phyloP scores from a whole-genome alignment of 2,113 vertebrate species.

The Cephalopterus ornatus region DNA sequence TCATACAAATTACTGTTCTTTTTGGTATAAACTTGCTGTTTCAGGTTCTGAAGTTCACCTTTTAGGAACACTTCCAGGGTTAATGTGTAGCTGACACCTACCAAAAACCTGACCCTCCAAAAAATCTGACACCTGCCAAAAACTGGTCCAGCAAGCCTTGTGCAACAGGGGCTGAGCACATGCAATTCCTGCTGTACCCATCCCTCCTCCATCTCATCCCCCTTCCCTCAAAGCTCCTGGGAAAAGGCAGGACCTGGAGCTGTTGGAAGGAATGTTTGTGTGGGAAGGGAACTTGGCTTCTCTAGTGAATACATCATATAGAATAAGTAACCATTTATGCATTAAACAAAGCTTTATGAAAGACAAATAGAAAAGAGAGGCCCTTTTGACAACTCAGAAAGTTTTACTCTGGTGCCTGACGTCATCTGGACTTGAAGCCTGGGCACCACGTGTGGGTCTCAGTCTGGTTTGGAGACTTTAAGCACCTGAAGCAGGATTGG shows the following conservation, averaged over 20 bases:
- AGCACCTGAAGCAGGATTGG: not conserved
- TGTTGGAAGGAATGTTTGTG: not conserved
- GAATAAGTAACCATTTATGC: not conserved
- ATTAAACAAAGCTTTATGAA: not conserved
- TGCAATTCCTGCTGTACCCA: not conserved
- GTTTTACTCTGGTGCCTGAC: not conserved
- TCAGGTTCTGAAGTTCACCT: not conserved
- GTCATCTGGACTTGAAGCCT: not conserved
- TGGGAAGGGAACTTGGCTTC: conserved; percentile 8
- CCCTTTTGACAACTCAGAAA: fast-evolving
- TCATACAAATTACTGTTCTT: not conserved
- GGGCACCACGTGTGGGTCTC: not conserved
- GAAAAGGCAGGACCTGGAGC: conserved; percentile 9
- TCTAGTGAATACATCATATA: not conserved
- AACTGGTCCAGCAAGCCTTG: not conserved
- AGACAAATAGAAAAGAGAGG: not conserved
- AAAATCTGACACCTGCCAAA: not conserved
- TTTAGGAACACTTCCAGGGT: not conserved
- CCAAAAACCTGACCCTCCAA: not conserved
- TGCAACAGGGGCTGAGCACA: not conserved
- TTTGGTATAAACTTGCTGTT: not conserved
- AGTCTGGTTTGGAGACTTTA: not conserved
- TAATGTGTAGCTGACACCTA: not conserved
- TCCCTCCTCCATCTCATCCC: not conserved
- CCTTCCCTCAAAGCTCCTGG: not conserved